These are phyloP conservation scores for Yponomeuta malinellus DNA, from an alignment of 2,888 invertebrate genomes.

Conservation along the genomic window DNA sequence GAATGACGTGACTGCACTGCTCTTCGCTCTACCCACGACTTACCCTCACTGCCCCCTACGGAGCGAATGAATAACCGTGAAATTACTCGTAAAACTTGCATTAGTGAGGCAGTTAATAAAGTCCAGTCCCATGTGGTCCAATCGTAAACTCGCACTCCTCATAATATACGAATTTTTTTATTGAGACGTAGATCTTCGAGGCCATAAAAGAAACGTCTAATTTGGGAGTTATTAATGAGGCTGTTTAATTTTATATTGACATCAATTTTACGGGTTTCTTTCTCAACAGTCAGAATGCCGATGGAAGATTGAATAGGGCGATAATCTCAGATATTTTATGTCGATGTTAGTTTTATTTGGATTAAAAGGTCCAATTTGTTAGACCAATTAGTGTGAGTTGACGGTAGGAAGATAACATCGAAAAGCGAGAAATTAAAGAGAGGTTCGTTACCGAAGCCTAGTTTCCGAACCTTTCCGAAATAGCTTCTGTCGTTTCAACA, in stretches of 20 bases:
- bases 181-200: conserved; percentile 7
- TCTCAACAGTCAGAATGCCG: background rate
- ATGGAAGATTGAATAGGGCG: background rate
- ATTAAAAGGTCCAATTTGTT: background rate
- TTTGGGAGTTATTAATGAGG: conserved; percentile 13
- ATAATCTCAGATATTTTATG: background rate
- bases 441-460: background rate
- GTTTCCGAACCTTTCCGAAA: background rate
- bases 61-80: conserved; percentile 63
- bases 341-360: background rate
- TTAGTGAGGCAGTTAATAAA: conserved; percentile 61
- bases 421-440: background rate
- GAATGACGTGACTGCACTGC: background rate
- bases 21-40: background rate
- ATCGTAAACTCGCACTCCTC: conserved; percentile 42
- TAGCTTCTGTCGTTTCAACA: background rate
- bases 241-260: conserved; percentile 8
- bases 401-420: background rate
- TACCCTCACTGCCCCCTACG: conserved; percentile 3
- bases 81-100: conserved; percentile 70
- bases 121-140: conserved; percentile 56
- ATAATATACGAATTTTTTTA: conserved; percentile 21
- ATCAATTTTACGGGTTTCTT: background rate
- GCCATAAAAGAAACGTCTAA: conserved; percentile 13
- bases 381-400: background rate